Evolutionary conservation across 2,797 vertebrate genomes (phyloP).

Genomic region (Eutrigla gurnardus): DNA sequence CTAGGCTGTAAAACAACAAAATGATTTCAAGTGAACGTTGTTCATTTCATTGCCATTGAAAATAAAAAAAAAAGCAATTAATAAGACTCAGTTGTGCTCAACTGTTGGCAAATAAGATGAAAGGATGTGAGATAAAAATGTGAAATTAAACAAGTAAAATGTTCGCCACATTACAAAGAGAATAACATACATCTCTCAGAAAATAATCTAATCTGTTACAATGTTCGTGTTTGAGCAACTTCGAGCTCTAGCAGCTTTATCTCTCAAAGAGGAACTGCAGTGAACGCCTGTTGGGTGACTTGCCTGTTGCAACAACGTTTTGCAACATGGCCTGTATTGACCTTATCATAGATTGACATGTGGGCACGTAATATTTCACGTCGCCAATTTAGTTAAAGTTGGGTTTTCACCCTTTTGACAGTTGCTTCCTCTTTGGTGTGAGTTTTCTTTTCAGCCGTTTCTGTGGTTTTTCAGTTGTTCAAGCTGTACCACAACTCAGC

Average conservation of each 20-base stretch:
- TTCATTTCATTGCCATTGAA: constrained; percentile 19
- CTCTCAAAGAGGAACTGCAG: background rate
- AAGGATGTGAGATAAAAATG: background rate
- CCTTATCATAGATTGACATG: background rate
- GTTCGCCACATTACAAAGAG: background rate
- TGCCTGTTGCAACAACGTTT: constrained; percentile 22
- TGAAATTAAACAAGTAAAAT: background rate
- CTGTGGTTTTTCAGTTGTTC: constrained; percentile 3
- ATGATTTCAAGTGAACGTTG: constrained; percentile 15
- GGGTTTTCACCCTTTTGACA: constrained; percentile 2
- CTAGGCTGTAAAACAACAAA: constrained; percentile 3
- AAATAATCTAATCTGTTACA: background rate
- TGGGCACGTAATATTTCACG: background rate
- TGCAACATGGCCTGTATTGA: background rate
- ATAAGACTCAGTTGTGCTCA: background rate
- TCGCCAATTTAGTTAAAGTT: background rate
- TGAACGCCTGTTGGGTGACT: background rate
- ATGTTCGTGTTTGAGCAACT: too few relatives aligned
- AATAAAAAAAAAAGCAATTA: background rate
- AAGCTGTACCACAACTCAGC: background rate
- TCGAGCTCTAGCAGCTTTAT: background rate
- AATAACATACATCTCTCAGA: background rate
- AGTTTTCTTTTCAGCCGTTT: constrained; percentile 8
- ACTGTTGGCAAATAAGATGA: constrained; percentile 7
- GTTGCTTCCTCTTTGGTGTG: constrained; percentile 33